phyloP scores from a whole-genome alignment of 2,113 vertebrate genomes.

The Ranitomeya imitator region DNA sequence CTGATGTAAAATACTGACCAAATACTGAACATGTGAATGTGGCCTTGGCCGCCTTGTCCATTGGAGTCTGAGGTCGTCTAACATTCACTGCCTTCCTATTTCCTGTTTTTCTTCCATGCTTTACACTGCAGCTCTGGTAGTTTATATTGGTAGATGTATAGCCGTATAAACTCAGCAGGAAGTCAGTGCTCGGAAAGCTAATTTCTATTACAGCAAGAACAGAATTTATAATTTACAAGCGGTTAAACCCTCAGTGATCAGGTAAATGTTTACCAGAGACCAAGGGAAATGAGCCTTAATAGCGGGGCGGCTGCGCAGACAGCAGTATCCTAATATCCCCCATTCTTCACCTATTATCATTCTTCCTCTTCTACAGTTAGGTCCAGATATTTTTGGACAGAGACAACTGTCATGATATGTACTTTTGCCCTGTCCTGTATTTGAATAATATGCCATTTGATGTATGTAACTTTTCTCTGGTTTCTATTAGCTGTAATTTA shows the following conservation, averaged over 20 bases:
- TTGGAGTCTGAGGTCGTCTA: no score
- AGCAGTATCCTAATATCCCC: background rate
- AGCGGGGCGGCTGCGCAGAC: background rate
- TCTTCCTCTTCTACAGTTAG: background rate
- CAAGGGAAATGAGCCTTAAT: background rate
- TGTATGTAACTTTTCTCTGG: no score
- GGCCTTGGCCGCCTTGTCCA: no score
- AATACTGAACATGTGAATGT: no score
- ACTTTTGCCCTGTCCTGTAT: no score
- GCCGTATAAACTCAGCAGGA: background rate
- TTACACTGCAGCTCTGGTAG: background rate
- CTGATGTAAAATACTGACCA: no score
- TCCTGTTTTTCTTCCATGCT: background rate
- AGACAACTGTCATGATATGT: no score
- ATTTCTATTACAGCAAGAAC: background rate
- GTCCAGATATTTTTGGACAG: no score
- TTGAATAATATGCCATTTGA: no score
- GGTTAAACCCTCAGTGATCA: background rate
- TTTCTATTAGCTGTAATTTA: no score
- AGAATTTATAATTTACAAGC: background rate
- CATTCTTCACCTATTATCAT: constrained; percentile 12
- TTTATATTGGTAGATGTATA: background rate
- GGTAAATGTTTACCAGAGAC: background rate
- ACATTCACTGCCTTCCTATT: background rate
- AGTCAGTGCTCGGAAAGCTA: background rate